Evolutionary conservation across 2,888 invertebrate species (phyloP).

Genomic region (Taenaris catops): DNA sequence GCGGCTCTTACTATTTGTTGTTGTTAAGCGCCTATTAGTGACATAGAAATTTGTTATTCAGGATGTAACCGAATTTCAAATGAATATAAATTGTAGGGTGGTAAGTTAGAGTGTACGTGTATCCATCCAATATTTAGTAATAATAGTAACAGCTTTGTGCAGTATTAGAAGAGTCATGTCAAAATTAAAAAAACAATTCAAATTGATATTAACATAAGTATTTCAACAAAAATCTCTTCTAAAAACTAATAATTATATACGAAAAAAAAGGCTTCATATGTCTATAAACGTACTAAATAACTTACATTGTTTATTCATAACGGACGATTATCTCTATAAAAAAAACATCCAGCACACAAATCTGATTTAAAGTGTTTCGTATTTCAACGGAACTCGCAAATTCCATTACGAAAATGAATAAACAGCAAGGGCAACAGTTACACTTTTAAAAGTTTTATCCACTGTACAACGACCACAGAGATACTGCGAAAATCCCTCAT

Average conservation of each 20-base stretch:
- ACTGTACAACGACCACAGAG: conserved; percentile 28
- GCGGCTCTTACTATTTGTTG: no score
- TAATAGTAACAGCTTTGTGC: no score
- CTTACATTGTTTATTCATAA: not conserved
- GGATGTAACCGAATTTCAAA: no score
- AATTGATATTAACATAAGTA: no score
- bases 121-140: no score
- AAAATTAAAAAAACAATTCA: no score
- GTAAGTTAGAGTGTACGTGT: no score
- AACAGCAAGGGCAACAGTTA: conserved; percentile 29
- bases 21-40: no score
- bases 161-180: no score
- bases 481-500: conserved; percentile 27
- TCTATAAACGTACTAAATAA: not conserved
- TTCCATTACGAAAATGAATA: conserved; percentile 49
- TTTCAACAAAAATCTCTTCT: not conserved
- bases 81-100: no score
- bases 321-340: not conserved
- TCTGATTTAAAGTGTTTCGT: conserved; percentile 20
- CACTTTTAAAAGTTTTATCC: conserved; percentile 34
- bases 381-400: conserved; percentile 36
- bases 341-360: conserved; percentile 3
- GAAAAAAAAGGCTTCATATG: not conserved
- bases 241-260: not conserved
- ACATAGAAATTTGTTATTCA: no score